A percentile compares a stretch with the other conserved stretches of the same genome.
Conservation (phyloP, 2,888 invertebrate genomes). For the Ernsta delagoae region DNA sequence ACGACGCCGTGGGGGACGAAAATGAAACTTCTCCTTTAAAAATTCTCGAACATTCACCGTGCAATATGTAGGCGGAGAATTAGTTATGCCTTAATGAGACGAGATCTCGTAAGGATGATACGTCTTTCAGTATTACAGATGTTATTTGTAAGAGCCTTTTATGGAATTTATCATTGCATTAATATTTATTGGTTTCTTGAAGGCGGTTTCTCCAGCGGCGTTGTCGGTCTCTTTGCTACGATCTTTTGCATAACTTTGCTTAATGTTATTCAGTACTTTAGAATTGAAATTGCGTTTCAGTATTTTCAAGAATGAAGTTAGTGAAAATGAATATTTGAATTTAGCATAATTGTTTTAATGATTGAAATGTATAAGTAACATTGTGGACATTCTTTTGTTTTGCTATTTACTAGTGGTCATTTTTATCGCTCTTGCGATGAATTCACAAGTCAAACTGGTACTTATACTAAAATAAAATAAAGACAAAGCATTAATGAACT, state of each 20-base stretch:
- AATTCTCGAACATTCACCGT: slow-evolving; percentile 19
- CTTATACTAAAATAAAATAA: background rate
- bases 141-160: slow-evolving; percentile 25
- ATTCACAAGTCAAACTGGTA: background rate
- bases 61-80: slow-evolving; percentile 28
- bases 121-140: slow-evolving; percentile 28
- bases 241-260: slow-evolving; percentile 35
- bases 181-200: slow-evolving; percentile 37
- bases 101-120: slow-evolving; percentile 21
- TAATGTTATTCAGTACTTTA: slow-evolving; percentile 27
- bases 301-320: slow-evolving; percentile 12
- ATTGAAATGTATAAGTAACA: too few species aligned
- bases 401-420: too few species aligned
- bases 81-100: slow-evolving; percentile 27
- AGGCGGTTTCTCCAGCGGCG: slow-evolving; percentile 23
- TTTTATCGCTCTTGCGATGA: background rate
- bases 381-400: too few species aligned
- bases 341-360: too few species aligned
- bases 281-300: slow-evolving; percentile 28
- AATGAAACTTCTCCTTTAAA: slow-evolving; percentile 21
- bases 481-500: slow-evolving; percentile 21
- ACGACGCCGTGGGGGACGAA: slow-evolving; percentile 25
- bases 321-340: too few species aligned
- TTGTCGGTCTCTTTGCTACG: slow-evolving; percentile 25
- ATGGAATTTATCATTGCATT: slow-evolving; percentile 32